A percentile compares a stretch with the other conserved stretches of the same genome.
Evolutionary conservation across 64 coral and sea anemone species (phyloP).

Genomic region (Anthopleura sola): DNA sequence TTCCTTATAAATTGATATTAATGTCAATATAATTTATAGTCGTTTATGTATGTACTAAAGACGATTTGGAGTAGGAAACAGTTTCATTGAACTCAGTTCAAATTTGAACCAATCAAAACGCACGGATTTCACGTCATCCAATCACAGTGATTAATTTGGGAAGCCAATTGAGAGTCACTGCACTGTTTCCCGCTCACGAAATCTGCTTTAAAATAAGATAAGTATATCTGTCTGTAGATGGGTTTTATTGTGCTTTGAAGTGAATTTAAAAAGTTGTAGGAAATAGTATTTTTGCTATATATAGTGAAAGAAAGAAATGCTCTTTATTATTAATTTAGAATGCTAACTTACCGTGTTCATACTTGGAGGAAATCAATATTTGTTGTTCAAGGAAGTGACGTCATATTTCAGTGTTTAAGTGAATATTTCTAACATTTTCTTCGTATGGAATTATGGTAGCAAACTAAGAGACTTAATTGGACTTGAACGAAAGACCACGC

Average conservation of each 20-base stretch:
- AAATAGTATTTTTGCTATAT: not conserved
- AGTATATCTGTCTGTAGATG: not conserved
- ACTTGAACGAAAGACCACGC: too few relatives aligned
- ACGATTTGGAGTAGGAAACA: not conserved
- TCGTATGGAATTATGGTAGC: too few relatives aligned
- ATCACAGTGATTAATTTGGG: not conserved
- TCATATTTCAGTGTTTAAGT: too few relatives aligned
- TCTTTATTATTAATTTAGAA: not conserved
- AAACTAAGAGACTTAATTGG: too few relatives aligned
- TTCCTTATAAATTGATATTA: not conserved
- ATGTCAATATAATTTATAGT: not conserved
- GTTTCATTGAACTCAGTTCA: not conserved
- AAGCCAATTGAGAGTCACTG: not conserved
- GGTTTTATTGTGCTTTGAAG: not conserved
- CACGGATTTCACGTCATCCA: too few relatives aligned
- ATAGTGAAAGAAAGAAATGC: not conserved
- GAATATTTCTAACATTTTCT: too few relatives aligned
- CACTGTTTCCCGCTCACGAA: not conserved
- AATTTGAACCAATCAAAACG: too few relatives aligned
- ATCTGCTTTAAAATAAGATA: too few relatives aligned
- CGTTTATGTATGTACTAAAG: not conserved
- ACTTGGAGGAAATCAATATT: too few relatives aligned
- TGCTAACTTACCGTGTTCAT: not conserved
- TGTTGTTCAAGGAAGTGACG: too few relatives aligned
- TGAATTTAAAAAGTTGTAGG: not conserved